These are phyloP conservation scores for Pachyuromys duprasi DNA, from an alignment of 2,797 vertebrate species.

Conservation along the genomic window DNA sequence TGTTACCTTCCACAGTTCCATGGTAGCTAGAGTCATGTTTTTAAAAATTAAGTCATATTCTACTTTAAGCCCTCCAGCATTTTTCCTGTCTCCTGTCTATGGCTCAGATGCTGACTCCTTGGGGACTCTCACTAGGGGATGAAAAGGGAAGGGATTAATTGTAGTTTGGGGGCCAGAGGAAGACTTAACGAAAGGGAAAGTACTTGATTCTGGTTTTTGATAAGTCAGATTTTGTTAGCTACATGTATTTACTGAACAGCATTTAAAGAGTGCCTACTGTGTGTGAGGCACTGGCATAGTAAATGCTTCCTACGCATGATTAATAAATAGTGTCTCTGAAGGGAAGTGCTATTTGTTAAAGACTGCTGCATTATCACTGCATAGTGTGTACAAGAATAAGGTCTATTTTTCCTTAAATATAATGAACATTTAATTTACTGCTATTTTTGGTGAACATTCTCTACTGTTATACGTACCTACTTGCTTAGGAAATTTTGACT, in stretches of 20 bases:
- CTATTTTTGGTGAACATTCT: neutral
- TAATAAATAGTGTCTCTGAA: neutral
- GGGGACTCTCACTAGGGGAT: neutral
- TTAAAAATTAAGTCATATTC: slow-evolving; percentile 25
- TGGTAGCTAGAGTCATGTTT: neutral
- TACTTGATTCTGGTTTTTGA: slow-evolving; percentile 21
- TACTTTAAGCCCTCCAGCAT: neutral
- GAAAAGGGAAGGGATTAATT: neutral
- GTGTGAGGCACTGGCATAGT: neutral
- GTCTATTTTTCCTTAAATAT: neutral
- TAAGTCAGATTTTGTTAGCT: neutral
- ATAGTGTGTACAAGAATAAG: neutral
- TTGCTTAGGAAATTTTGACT: neutral
- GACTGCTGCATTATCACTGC: neutral
- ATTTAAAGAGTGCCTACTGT: neutral
- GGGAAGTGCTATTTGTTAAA: slow-evolving; percentile 11
- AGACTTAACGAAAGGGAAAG: neutral
- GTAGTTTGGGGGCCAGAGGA: neutral
- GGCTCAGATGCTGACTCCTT: neutral
- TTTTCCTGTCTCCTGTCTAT: neutral
- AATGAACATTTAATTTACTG: neutral
- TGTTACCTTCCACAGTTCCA: neutral
- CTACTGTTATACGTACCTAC: neutral
- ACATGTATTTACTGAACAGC: neutral
- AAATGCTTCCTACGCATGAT: neutral